Conservation (phyloP, 2,888 invertebrate genomes). For the Drosophila quinaria region DNA sequence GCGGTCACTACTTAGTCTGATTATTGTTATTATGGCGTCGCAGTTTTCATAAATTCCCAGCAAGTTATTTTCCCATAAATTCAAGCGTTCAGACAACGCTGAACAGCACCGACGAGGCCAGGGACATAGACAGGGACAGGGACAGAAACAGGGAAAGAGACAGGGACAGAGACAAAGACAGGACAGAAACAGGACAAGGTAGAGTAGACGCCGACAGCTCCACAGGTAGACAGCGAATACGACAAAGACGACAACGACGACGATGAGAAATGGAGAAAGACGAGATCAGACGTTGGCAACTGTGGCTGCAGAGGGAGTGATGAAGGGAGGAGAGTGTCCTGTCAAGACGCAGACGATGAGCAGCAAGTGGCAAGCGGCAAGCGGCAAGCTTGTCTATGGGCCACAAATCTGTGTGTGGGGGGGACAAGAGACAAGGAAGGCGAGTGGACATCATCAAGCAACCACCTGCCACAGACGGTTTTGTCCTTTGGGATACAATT, state of each 20-base stretch:
- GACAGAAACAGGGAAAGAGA: slow-evolving; percentile 6
- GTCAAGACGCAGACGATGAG: slow-evolving; percentile 70
- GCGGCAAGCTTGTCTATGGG: slow-evolving; percentile 46
- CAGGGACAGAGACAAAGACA: slow-evolving; percentile 4
- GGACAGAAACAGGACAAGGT: slow-evolving; percentile 25
- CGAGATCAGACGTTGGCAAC: slow-evolving; percentile 17
- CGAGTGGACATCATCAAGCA: slow-evolving; percentile 51
- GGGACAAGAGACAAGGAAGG: background rate
- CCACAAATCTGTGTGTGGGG: slow-evolving; percentile 34
- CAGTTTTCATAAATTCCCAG: slow-evolving; percentile 81
- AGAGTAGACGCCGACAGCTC: slow-evolving; percentile 43
- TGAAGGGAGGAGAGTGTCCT: slow-evolving; percentile 44
- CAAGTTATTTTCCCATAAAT: slow-evolving; percentile 82
- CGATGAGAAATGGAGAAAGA: slow-evolving; percentile 15
- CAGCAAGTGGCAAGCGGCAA: slow-evolving; percentile 37
- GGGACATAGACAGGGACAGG: slow-evolving; percentile 6
- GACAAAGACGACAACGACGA: slow-evolving; percentile 1
- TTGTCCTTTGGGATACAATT: slow-evolving; percentile 80
- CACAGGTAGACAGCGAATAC: slow-evolving; percentile 38
- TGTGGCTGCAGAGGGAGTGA: background rate
- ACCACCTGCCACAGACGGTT: slow-evolving; percentile 65
- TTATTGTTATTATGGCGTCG: slow-evolving; percentile 82
- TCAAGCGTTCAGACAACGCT: slow-evolving; percentile 53
- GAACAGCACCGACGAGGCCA: slow-evolving; percentile 1
- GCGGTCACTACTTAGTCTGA: slow-evolving; percentile 82